Conservation (phyloP, 2,797 vertebrate genomes). For the Pseudotriccus pelzelni region DNA sequence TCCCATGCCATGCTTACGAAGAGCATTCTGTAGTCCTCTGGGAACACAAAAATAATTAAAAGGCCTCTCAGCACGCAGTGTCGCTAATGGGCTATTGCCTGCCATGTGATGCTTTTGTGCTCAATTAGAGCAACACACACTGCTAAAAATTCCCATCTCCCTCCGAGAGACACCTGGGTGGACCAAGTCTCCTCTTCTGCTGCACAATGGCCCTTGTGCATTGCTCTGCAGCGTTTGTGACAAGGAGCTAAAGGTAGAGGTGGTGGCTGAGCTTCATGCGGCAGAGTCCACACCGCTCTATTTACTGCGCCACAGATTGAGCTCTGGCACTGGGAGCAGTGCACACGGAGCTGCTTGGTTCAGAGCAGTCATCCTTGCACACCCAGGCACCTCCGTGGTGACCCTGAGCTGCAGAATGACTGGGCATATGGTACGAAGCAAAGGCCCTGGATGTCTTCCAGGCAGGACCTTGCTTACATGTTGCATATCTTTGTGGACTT, state of each 20-base stretch:
- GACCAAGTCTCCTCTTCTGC: neutral
- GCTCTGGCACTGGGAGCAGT: neutral
- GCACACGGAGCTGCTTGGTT: neutral
- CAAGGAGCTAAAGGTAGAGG: neutral
- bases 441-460: constrained; percentile 26
- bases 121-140: constrained; percentile 36
- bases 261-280: accelerated
- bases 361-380: neutral
- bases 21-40: constrained; percentile 49
- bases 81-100: constrained; percentile 52
- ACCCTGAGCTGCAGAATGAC: constrained; percentile 34
- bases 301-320: neutral
- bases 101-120: constrained; percentile 50
- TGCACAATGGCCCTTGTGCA: neutral
- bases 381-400: neutral
- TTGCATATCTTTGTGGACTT: neutral
- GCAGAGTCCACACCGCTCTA: neutral
- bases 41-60: constrained; percentile 66
- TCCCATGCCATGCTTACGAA: constrained; percentile 1
- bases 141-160: constrained; percentile 8
- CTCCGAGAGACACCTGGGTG: neutral
- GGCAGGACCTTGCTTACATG: neutral
- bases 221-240: neutral
- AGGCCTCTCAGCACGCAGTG: constrained; percentile 44
- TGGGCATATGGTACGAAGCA: neutral